A percentile compares a stretch with the other conserved stretches of the same genome.
These are phyloP conservation scores for Sander vitreus DNA, from an alignment of 2,113 vertebrate species.

Conservation along the genomic window DNA sequence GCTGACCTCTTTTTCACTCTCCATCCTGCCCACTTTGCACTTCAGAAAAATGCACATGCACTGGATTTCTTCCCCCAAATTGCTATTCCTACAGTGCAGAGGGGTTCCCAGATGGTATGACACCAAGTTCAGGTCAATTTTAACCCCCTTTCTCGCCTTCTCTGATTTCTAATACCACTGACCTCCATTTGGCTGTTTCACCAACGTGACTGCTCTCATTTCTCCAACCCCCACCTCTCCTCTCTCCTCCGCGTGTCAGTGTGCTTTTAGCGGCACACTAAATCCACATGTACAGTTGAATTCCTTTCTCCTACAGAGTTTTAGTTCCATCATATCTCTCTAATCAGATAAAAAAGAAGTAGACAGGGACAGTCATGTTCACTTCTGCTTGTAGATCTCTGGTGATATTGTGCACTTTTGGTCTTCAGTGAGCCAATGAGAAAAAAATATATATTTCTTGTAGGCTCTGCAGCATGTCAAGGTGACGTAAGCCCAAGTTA, in stretches of 20 bases:
- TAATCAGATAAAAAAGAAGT: slow-evolving; percentile 3
- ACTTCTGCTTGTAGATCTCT: too few relatives aligned
- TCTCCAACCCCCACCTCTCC: slow-evolving; percentile 2
- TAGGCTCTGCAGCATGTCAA: slow-evolving; percentile 29
- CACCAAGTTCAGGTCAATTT: slow-evolving; percentile 26
- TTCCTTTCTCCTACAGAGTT: slow-evolving; percentile 8
- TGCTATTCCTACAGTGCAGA: slow-evolving; percentile 24
- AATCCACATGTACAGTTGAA: slow-evolving; percentile 24
- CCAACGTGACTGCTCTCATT: slow-evolving; percentile 17
- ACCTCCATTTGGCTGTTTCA: slow-evolving; percentile 59
- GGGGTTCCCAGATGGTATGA: slow-evolving; percentile 34
- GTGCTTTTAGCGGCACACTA: slow-evolving; percentile 43
- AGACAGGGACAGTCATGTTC: background rate
- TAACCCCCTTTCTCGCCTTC: background rate
- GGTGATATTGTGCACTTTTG: background rate
- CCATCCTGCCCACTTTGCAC: slow-evolving; percentile 42
- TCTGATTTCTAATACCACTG: slow-evolving; percentile 33
- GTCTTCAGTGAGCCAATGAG: background rate
- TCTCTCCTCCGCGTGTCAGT: background rate
- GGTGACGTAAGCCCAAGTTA: slow-evolving; percentile 46
- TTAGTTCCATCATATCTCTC: slow-evolving; percentile 25
- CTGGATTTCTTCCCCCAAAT: background rate
- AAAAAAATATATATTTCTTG: background rate
- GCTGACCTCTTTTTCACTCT: slow-evolving; percentile 53
- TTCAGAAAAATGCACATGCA: slow-evolving; percentile 33